Conservation (phyloP, 2,113 vertebrate species). For the Petaurus breviceps region DNA sequence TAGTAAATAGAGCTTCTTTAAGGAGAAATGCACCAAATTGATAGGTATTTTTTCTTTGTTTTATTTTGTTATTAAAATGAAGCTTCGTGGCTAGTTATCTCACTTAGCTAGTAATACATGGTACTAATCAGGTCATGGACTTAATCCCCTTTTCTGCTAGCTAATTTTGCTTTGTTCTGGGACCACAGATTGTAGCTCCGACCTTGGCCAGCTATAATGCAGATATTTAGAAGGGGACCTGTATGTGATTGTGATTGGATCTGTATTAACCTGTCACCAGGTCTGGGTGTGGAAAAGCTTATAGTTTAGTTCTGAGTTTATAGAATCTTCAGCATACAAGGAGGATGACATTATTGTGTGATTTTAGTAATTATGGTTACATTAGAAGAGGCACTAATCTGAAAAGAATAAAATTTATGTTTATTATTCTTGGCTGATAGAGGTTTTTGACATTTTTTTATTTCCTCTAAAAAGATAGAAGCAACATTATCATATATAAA, state of each 20-base stretch:
- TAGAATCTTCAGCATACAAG: background rate
- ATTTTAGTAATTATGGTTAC: constrained; percentile 31
- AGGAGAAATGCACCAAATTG: background rate
- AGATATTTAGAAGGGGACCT: constrained; percentile 1
- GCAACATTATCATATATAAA: constrained; percentile 34
- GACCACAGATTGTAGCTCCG: constrained; percentile 10
- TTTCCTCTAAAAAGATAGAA: constrained; percentile 36
- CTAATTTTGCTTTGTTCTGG: constrained; percentile 47
- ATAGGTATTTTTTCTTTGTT: constrained; percentile 17
- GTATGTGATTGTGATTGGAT: background rate
- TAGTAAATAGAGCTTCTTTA: constrained; percentile 34
- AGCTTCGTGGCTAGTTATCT: constrained; percentile 24
- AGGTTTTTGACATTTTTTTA: background rate
- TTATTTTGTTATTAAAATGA: constrained; percentile 47
- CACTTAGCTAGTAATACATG: background rate
- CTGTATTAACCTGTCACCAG: background rate
- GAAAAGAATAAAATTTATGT: background rate
- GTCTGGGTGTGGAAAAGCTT: background rate
- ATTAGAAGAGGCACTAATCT: constrained; percentile 40
- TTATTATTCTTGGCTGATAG: constrained; percentile 31
- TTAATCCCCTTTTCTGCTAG: constrained; percentile 23
- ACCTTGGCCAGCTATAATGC: constrained; percentile 11
- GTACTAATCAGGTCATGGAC: constrained; percentile 30
- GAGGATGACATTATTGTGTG: constrained; percentile 14
- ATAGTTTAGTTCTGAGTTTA: background rate